phyloP scores from a whole-genome alignment of 2,797 vertebrate genomes.

The Tangara arthus region DNA sequence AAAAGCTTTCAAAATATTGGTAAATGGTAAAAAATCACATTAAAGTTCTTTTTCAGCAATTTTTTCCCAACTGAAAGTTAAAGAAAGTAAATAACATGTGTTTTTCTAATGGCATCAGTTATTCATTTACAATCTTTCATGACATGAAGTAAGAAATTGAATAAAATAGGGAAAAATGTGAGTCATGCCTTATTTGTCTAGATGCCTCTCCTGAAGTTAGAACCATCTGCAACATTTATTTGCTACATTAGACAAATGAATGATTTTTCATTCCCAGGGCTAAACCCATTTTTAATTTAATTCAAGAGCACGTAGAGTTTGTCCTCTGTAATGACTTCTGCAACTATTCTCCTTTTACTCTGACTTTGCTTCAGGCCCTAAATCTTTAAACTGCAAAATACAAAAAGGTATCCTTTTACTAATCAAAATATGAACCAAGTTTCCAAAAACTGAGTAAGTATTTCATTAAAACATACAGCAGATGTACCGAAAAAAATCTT shows the following conservation, averaged over 20 bases:
- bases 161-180: slow-evolving; percentile 11
- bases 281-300: slow-evolving; percentile 12
- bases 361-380: neutral
- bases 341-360: neutral
- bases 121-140: slow-evolving; percentile 1
- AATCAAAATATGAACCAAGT: neutral
- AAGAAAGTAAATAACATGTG: neutral
- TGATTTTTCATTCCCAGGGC: slow-evolving; percentile 3
- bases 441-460: neutral
- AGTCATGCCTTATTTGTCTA: slow-evolving; percentile 28
- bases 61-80: neutral
- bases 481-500: neutral
- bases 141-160: slow-evolving; percentile 21
- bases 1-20: neutral
- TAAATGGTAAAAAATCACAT: neutral
- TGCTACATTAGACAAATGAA: slow-evolving; percentile 35
- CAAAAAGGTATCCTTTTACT: neutral
- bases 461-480: neutral
- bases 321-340: slow-evolving; percentile 7
- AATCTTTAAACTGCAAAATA: neutral
- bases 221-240: slow-evolving; percentile 35
- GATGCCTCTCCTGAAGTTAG: slow-evolving; percentile 13
- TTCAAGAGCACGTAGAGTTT: neutral
- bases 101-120: neutral
- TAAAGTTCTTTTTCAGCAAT: neutral